Conservation (phyloP, 2,888 invertebrate genomes). For the Drosophila emarginata region DNA sequence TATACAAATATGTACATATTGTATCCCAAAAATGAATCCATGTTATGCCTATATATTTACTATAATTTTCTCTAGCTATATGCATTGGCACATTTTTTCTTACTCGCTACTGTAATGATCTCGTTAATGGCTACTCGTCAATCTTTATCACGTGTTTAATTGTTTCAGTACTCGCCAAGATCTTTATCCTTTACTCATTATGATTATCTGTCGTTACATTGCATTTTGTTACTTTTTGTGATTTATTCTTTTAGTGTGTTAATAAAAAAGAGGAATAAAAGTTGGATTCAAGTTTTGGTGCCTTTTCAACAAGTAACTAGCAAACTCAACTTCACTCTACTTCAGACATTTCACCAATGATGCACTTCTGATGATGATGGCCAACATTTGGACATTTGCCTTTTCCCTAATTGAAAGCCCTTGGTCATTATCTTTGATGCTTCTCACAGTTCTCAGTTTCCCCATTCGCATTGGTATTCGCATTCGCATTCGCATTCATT, state of each 20-base stretch:
- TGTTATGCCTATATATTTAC: too few species aligned
- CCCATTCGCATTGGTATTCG: slow-evolving; percentile 28
- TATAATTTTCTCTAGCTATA: too few species aligned
- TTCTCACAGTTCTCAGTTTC: slow-evolving; percentile 4
- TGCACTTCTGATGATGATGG: slow-evolving; percentile 7
- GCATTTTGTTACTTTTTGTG: background rate
- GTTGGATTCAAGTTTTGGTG: background rate
- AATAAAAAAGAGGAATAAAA: background rate
- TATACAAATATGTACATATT: too few species aligned
- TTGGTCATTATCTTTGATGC: slow-evolving; percentile 69
- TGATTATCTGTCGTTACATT: too few species aligned
- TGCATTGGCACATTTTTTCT: too few species aligned
- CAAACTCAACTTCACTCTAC: background rate
- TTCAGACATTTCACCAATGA: slow-evolving; percentile 5
- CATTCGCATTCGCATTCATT: slow-evolving; percentile 33
- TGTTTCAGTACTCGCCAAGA: too few species aligned
- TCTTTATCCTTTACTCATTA: too few species aligned
- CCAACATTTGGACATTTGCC: slow-evolving; percentile 22
- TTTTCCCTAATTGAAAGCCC: slow-evolving; percentile 65
- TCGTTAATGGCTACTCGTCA: too few species aligned
- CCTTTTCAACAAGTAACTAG: background rate
- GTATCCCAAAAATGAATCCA: too few species aligned
- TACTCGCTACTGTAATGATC: too few species aligned
- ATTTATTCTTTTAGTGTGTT: background rate
- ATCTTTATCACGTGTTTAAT: too few species aligned